Base-by-base conservation (phyloP, 2,888 invertebrate species). In the Nomada fucata region DNA sequence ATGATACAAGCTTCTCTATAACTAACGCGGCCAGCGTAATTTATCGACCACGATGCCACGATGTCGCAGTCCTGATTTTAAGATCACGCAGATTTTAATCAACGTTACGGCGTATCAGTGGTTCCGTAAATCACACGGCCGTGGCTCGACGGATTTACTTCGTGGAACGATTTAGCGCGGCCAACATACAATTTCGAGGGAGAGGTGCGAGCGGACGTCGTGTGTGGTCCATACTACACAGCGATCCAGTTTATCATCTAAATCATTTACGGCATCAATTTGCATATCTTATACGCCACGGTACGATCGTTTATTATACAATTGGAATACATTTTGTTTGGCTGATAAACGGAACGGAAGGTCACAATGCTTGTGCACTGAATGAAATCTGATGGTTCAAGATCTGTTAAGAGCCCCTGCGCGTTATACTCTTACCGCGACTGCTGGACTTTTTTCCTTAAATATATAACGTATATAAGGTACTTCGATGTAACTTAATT, bases 181-280 rank as follows among this genome's bases (percentile, higher is more conserved):
- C 69, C 23, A 80, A 82, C 77, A 70, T 87, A 79, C 73, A 86
- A 83, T 88, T 79, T 88, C 52, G 82, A 63, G 55, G 60, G 53
- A 59, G 52, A 86, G 81, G 74, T 44, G 83, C 65, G 71, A 86
- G 57, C 23, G 60, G 23, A 42, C 67, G 53, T 52, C 78, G 57
- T 77, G 83, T 82, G 88, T 77, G 80, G 80, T 76, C 77, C 73
- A 29, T 23, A 7, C 26, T 26, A 26, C n/a, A n/a, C 53, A 13
- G 76, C 61, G 77, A 78, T 84, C 72, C 79, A 85, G 77, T 86
- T 86, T 78, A 79, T 77, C 85, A 77, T 82, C 61, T 79, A 85
- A 86, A 87, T 87, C 83, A 83, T 86, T 75, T 72, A 67, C 57
- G 50, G 44, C 60, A 36, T 80, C 86, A 61, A 86, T 86, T 87